Conservation (phyloP, 2,888 invertebrate genomes). For the Tenthredo mesomela region DNA sequence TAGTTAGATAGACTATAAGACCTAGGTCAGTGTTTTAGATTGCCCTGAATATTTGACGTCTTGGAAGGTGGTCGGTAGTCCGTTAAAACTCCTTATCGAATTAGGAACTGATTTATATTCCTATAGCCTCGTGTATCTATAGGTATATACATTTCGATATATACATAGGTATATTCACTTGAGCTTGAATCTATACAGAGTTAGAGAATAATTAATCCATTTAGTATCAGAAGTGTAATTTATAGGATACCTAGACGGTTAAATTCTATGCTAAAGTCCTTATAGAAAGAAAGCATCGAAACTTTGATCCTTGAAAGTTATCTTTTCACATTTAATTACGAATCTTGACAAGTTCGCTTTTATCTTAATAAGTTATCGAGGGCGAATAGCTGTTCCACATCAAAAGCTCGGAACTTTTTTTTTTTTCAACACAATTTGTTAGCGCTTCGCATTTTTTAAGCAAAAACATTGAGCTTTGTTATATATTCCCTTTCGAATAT, state of each 20-base stretch:
- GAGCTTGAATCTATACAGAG: neutral
- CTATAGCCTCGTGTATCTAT: neutral
- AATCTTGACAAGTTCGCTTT: neutral
- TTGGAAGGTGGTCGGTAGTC: neutral
- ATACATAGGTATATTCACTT: neutral
- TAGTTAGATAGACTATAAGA: constrained; percentile 58
- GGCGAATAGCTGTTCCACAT: neutral
- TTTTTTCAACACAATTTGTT: neutral
- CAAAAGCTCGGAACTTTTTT: neutral
- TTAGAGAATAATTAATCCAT: neutral
- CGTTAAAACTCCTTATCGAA: neutral
- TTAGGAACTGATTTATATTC: constrained; percentile 22
- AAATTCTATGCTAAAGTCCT: neutral
- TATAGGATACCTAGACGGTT: neutral
- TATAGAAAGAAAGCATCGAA: neutral
- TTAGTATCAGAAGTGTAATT: neutral
- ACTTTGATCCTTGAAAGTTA: neutral
- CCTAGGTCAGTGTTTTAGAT: constrained; percentile 67
- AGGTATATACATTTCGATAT: neutral
- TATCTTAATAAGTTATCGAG: neutral
- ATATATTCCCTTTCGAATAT: neutral
- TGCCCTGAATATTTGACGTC: constrained; percentile 71
- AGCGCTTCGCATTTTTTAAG: neutral
- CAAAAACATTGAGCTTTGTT: neutral
- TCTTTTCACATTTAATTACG: neutral